Evolutionary conservation across 2,888 invertebrate genomes (phyloP).

Genomic region (Aelia acuminata): DNA sequence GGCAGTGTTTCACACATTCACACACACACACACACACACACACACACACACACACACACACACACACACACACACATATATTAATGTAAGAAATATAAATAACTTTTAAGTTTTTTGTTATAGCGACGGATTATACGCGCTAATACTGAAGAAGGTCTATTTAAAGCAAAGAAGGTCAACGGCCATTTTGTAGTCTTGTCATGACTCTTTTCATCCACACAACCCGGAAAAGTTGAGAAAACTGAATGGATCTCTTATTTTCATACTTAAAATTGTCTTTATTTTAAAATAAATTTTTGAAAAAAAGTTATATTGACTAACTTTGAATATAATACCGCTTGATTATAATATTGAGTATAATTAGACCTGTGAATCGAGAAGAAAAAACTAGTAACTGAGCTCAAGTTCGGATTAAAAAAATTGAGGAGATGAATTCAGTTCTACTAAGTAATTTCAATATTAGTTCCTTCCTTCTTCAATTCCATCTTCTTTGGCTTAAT

Average conservation of each 20-base stretch:
- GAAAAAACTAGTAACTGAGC: too few species aligned
- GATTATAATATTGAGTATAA: too few species aligned
- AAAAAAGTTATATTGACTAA: neutral
- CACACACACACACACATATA: neutral
- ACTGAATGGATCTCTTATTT: neutral
- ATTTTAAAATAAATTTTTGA: neutral
- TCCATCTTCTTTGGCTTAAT: too few species aligned
- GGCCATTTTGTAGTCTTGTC: constrained; percentile 25
- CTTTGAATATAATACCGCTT: too few species aligned
- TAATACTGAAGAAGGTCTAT: constrained; percentile 28
- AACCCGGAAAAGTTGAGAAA: neutral
- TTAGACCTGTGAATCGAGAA: too few species aligned
- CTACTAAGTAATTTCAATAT: too few species aligned
- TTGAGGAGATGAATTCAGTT: too few species aligned
- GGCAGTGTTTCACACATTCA: too few species aligned
- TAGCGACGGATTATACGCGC: neutral
- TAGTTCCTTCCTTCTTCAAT: too few species aligned
- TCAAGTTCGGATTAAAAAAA: too few species aligned
- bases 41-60: too few species aligned
- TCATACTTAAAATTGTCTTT: neutral
- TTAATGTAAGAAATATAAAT: neutral
- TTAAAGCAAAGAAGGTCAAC: constrained; percentile 36
- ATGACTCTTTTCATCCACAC: constrained; percentile 18
- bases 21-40: too few species aligned
- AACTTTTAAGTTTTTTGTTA: neutral